phyloP scores from a whole-genome alignment of 2,113 vertebrate species.

The Coturnix japonica region DNA sequence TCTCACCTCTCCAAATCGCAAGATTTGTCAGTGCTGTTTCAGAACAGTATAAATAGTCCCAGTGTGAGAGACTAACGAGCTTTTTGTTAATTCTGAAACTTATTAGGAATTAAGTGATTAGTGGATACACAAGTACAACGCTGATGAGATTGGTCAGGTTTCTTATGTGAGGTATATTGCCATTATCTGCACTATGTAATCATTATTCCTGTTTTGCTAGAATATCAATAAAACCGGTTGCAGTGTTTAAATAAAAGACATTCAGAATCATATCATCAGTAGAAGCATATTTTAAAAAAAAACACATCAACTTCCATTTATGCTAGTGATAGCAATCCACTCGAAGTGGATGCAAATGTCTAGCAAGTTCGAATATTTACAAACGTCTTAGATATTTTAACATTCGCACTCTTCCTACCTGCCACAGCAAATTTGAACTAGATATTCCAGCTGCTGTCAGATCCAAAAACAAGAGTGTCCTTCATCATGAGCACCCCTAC shows the following conservation, averaged over 20 bases:
- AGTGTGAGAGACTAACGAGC: background rate
- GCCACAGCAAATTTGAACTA: slow-evolving; percentile 78
- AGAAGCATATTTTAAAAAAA: slow-evolving; percentile 51
- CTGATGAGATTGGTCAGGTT: slow-evolving; percentile 51
- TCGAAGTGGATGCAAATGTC: slow-evolving; percentile 71
- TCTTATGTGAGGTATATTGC: slow-evolving; percentile 39
- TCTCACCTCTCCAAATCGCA: background rate
- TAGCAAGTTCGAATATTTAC: slow-evolving; percentile 76
- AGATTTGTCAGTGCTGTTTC: background rate
- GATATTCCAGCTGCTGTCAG: slow-evolving; percentile 77
- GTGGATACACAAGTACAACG: background rate
- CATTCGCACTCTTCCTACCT: slow-evolving; percentile 73
- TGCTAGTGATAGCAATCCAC: slow-evolving; percentile 52
- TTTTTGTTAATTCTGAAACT: slow-evolving; percentile 56
- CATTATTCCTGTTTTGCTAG: slow-evolving; percentile 62
- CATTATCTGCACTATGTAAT: slow-evolving; percentile 67
- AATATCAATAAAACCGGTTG: slow-evolving; percentile 68
- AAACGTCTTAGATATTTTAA: slow-evolving; percentile 73
- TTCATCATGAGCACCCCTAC: slow-evolving; percentile 75
- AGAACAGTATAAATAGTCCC: background rate
- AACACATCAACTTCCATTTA: slow-evolving; percentile 75
- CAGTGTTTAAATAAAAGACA: slow-evolving; percentile 68
- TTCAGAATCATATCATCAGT: slow-evolving; percentile 70
- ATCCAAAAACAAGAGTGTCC: slow-evolving; percentile 71
- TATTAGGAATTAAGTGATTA: slow-evolving; percentile 24